Conservation (phyloP, 2,113 vertebrate species). For the Potamarius usumacintae region DNA sequence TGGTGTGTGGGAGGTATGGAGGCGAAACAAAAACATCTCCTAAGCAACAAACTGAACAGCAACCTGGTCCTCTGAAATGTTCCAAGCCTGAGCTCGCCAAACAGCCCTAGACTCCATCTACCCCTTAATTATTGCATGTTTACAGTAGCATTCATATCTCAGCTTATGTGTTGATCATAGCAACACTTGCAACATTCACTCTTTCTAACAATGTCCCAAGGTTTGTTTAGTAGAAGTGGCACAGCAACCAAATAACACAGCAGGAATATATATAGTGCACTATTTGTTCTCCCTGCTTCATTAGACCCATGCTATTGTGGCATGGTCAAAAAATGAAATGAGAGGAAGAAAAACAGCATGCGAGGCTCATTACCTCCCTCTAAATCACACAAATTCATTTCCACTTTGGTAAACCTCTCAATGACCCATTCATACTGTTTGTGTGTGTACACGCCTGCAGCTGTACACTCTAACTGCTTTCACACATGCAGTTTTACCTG, state of each 20-base stretch:
- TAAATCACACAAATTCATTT: conserved; percentile 22
- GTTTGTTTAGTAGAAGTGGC: conserved; percentile 10
- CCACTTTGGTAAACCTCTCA: conserved; percentile 28
- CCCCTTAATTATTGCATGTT: not conserved
- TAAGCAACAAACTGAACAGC: not conserved
- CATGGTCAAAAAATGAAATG: conserved; percentile 41
- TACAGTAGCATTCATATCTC: not conserved
- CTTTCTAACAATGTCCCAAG: not conserved
- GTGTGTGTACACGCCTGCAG: not conserved
- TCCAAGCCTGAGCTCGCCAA: not conserved
- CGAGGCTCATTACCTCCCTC: conserved; percentile 39
- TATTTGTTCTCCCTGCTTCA: conserved; percentile 36
- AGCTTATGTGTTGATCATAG: not conserved
- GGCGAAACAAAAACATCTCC: not conserved
- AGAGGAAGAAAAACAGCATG: conserved; percentile 39
- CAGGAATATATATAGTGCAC: conserved; percentile 35
- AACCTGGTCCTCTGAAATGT: not conserved
- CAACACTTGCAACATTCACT: not conserved
- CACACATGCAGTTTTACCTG: not conserved
- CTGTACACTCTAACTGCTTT: conserved; percentile 1
- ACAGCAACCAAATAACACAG: conserved; percentile 37
- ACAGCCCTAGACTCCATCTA: not conserved
- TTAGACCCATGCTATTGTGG: conserved; percentile 33
- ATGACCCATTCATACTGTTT: not conserved
- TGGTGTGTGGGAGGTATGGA: not conserved